phyloP scores from a whole-genome alignment of 2,888 invertebrate species.

The Synanthedon andrenaeformis region DNA sequence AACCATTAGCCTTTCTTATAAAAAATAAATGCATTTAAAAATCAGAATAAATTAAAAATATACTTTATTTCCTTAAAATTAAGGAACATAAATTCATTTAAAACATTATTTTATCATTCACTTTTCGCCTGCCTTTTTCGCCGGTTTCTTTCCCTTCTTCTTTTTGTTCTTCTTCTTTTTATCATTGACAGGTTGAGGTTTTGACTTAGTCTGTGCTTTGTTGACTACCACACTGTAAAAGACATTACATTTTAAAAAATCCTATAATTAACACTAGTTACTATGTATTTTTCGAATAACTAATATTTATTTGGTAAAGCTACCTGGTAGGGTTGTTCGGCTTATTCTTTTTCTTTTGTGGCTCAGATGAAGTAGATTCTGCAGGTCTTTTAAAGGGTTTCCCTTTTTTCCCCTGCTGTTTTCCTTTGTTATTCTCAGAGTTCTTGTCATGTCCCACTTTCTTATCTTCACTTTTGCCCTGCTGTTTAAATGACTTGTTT shows the following conservation, averaged over 20 bases:
- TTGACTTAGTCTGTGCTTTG: constrained; percentile 1
- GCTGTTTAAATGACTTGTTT: neutral
- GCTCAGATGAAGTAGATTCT: constrained; percentile 15
- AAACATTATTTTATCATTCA: neutral
- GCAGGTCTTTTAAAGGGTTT: constrained; percentile 33
- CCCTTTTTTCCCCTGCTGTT: neutral
- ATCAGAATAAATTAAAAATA: too few species aligned
- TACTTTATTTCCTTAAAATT: too few species aligned
- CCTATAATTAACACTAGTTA: neutral
- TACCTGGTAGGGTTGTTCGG: constrained; percentile 18
- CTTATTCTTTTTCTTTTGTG: constrained; percentile 45
- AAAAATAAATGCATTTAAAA: too few species aligned
- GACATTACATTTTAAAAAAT: neutral
- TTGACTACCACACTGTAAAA: neutral
- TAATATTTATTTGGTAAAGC: too few species aligned
- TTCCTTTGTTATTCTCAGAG: neutral
- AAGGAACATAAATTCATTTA: too few species aligned
- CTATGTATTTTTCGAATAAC: too few species aligned
- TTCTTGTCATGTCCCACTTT: neutral
- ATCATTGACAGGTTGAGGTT: neutral
- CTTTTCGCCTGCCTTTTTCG: neutral
- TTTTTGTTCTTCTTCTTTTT: constrained; percentile 12
- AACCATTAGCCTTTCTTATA: too few species aligned
- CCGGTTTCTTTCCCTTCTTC: constrained; percentile 10
- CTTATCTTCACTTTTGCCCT: neutral